Conservation (phyloP, 2,888 invertebrate species). For the Drosophila lutescens region DNA sequence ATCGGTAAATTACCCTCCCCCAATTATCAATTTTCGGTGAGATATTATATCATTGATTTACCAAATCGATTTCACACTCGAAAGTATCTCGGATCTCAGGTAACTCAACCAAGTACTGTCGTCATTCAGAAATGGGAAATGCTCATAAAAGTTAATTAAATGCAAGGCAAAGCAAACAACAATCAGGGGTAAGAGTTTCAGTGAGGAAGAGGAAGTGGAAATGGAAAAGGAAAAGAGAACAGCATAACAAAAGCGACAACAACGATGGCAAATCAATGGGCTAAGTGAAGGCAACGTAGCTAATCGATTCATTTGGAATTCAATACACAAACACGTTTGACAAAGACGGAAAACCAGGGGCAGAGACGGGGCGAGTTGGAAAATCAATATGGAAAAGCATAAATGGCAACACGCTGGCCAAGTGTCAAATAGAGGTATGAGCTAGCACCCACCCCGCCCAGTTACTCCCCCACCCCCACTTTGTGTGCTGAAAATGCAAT, state of each 20-base stretch:
- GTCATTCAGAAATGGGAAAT: slow-evolving; percentile 46
- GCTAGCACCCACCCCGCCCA: slow-evolving; percentile 18
- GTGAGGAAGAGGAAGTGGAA: slow-evolving; percentile 50
- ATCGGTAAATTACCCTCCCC: slow-evolving; percentile 14
- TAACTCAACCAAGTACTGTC: slow-evolving; percentile 17
- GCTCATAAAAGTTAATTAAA: slow-evolving; percentile 81
- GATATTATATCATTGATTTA: slow-evolving; percentile 22
- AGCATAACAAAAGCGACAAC: slow-evolving; percentile 44
- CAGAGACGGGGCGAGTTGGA: slow-evolving; percentile 39
- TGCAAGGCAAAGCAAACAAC: slow-evolving; percentile 73
- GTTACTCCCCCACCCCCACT: slow-evolving; percentile 22
- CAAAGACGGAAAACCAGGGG: slow-evolving; percentile 14
- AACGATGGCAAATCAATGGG: slow-evolving; percentile 42
- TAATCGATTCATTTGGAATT: slow-evolving; percentile 81
- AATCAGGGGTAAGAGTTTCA: slow-evolving; percentile 16
- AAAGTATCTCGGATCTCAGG: slow-evolving; percentile 31
- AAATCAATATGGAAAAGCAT: slow-evolving; percentile 79
- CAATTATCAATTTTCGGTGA: slow-evolving; percentile 10
- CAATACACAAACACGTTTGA: slow-evolving; percentile 76
- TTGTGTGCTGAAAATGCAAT: slow-evolving; percentile 54
- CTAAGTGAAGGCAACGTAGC: slow-evolving; percentile 65
- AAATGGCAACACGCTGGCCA: slow-evolving; percentile 73
- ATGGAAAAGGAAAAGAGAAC: slow-evolving; percentile 47
- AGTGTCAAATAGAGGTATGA: slow-evolving; percentile 77
- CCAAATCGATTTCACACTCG: slow-evolving; percentile 26